phyloP scores from a whole-genome alignment of 2,797 vertebrate genomes.

The Neosalanx taihuensis region DNA sequence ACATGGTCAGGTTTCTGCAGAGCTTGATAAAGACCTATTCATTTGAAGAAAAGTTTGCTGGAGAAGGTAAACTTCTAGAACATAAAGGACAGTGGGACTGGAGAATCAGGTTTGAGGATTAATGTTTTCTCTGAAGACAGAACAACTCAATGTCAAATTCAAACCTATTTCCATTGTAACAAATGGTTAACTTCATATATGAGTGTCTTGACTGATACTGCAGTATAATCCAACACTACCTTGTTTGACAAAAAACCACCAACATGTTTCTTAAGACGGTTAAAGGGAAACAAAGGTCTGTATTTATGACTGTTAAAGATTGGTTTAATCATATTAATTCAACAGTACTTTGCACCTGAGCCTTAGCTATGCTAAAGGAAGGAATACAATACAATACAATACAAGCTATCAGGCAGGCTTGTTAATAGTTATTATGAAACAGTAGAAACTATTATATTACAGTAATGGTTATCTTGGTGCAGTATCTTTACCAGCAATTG shows the following conservation, averaged over 20 bases:
- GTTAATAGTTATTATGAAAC: constrained; percentile 36
- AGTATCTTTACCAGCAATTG: constrained; percentile 15
- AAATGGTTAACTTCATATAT: too few species aligned
- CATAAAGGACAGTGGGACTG: too few species aligned
- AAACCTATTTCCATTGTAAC: too few species aligned
- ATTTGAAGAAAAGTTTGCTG: too few species aligned
- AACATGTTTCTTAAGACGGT: constrained; percentile 46
- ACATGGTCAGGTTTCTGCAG: too few species aligned
- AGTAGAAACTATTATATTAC: constrained; percentile 42
- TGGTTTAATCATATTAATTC: constrained; percentile 43
- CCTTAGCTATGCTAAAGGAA: constrained; percentile 34
- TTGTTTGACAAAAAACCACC: constrained; percentile 19
- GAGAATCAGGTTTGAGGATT: too few species aligned
- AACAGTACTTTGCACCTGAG: constrained; percentile 52
- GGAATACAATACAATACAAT: constrained; percentile 5
- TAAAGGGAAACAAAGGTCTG: constrained; percentile 61
- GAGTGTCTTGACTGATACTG: too few species aligned
- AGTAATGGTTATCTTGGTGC: not conserved
- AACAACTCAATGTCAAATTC: too few species aligned
- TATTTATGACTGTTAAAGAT: constrained; percentile 46
- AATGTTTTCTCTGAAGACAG: too few species aligned
- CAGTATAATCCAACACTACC: constrained; percentile 27
- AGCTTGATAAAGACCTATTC: too few species aligned
- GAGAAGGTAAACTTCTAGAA: too few species aligned
- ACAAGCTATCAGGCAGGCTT: not conserved